Conservation (phyloP, 2,797 vertebrate species). For the Neosilurus hyrtlii region DNA sequence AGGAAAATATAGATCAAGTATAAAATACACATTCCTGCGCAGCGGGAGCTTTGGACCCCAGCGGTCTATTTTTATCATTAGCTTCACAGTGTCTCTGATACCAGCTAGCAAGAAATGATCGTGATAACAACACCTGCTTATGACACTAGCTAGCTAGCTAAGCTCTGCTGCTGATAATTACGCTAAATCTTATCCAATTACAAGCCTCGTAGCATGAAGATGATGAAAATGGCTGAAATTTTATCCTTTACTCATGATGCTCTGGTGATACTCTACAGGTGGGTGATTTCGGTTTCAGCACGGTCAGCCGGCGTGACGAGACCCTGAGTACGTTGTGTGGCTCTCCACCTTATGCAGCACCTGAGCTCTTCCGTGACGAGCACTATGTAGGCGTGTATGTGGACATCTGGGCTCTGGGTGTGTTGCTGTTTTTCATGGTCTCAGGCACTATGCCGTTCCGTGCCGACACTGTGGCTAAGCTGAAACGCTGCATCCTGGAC, state of each 20-base stretch:
- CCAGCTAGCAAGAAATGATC: background rate
- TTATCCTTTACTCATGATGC: background rate
- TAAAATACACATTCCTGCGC: too few species aligned
- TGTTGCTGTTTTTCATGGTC: conserved; percentile 92
- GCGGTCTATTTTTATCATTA: background rate
- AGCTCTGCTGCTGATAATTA: background rate
- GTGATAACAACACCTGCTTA: background rate
- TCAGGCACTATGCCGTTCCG: conserved; percentile 92
- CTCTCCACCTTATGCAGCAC: conserved; percentile 93
- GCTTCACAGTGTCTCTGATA: background rate
- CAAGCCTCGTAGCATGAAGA: background rate
- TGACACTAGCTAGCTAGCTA: background rate
- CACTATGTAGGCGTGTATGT: conserved; percentile 86
- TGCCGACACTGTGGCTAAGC: conserved; percentile 91
- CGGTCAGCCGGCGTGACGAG: conserved; percentile 84
- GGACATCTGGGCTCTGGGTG: conserved; percentile 94
- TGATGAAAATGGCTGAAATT: background rate
- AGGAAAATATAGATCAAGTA: too few species aligned
- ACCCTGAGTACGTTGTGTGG: conserved; percentile 94
- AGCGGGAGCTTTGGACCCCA: too few species aligned
- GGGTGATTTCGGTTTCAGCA: conserved; percentile 97
- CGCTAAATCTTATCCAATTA: background rate
- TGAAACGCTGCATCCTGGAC: conserved; percentile 92
- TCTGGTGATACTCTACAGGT: conserved; percentile 52
- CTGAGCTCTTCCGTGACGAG: conserved; percentile 92